phyloP scores from a whole-genome alignment of 2,888 invertebrate species.

The Erebia palarica region DNA sequence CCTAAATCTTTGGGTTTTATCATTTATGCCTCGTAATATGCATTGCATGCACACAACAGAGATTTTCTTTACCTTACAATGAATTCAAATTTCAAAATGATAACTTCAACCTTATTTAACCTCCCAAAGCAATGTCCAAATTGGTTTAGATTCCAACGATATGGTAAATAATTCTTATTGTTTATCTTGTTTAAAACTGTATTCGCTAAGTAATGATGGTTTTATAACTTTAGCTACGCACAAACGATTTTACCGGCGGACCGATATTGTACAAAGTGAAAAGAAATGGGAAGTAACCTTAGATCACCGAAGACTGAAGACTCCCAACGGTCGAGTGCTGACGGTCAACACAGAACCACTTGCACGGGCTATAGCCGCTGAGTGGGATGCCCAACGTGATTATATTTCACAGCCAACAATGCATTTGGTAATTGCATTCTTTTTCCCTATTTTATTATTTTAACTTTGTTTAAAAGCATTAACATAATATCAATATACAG shows the following conservation, averaged over 20 bases:
- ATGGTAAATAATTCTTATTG: constrained; percentile 31
- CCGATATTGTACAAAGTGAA: constrained; percentile 86
- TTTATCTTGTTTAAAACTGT: constrained; percentile 52
- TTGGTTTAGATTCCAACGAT: constrained; percentile 28
- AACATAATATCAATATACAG: too few species aligned
- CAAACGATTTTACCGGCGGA: constrained; percentile 89
- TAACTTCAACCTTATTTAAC: constrained; percentile 16
- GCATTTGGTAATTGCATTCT: constrained; percentile 88
- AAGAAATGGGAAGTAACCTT: constrained; percentile 92
- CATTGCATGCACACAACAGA: not conserved
- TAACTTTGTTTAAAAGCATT: too few species aligned
- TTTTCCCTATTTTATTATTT: not conserved
- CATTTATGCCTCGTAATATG: too few species aligned
- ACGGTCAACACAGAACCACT: constrained; percentile 91
- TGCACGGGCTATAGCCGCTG: constrained; percentile 95
- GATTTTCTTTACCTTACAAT: not conserved
- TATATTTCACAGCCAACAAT: constrained; percentile 89
- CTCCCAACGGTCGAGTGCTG: constrained; percentile 91
- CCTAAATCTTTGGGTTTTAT: too few species aligned
- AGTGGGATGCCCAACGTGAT: constrained; percentile 95
- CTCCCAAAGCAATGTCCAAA: constrained; percentile 7
- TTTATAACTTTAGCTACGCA: constrained; percentile 67
- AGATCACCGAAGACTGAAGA: constrained; percentile 94
- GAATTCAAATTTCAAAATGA: constrained; percentile 21
- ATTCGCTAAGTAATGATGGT: constrained; percentile 38